A percentile compares a stretch with the other conserved stretches of the same genome.
phyloP scores from a whole-genome alignment of 1,140 invertebrate species.

The Gerris buenoi region DNA sequence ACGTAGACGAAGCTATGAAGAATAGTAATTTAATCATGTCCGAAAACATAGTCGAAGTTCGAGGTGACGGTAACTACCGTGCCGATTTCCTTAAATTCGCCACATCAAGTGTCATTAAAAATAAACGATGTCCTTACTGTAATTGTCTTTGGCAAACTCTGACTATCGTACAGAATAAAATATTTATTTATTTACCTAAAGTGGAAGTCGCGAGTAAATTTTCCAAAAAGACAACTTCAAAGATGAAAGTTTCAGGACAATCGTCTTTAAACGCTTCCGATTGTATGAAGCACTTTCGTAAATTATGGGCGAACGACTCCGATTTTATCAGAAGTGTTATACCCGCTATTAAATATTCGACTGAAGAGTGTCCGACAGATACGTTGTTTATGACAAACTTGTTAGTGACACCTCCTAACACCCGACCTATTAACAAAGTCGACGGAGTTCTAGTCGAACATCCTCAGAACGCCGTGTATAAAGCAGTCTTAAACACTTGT shows the following conservation, averaged over 20 bases:
- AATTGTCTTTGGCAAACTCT: slow-evolving; percentile 36
- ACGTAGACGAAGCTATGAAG: slow-evolving; percentile 24
- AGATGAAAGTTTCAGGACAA: slow-evolving; percentile 14
- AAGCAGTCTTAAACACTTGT: slow-evolving; percentile 45
- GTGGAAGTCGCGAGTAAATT: slow-evolving; percentile 19
- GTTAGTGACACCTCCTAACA: slow-evolving; percentile 70
- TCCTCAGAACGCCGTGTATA: slow-evolving; percentile 61
- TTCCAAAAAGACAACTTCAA: slow-evolving; percentile 4
- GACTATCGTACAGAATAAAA: slow-evolving; percentile 24
- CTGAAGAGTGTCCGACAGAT: slow-evolving; percentile 55
- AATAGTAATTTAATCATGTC: slow-evolving; percentile 24
- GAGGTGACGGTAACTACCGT: slow-evolving; percentile 27
- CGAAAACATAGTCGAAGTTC: slow-evolving; percentile 30
- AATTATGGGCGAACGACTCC: slow-evolving; percentile 61
- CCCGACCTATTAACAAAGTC: slow-evolving; percentile 61
- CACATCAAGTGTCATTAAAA: slow-evolving; percentile 36
- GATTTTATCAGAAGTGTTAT: slow-evolving; percentile 52
- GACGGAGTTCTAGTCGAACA: slow-evolving; percentile 60
- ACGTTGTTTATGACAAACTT: slow-evolving; percentile 76
- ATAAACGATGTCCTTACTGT: slow-evolving; percentile 47
- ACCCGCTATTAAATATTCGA: slow-evolving; percentile 45
- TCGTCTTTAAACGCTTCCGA: slow-evolving; percentile 37
- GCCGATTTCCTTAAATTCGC: slow-evolving; percentile 38
- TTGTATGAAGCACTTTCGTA: slow-evolving; percentile 49
- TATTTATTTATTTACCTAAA: slow-evolving; percentile 24